These are phyloP conservation scores for Malacoctenus gilli DNA, from an alignment of 2,797 vertebrate genomes.

Conservation along the genomic window DNA sequence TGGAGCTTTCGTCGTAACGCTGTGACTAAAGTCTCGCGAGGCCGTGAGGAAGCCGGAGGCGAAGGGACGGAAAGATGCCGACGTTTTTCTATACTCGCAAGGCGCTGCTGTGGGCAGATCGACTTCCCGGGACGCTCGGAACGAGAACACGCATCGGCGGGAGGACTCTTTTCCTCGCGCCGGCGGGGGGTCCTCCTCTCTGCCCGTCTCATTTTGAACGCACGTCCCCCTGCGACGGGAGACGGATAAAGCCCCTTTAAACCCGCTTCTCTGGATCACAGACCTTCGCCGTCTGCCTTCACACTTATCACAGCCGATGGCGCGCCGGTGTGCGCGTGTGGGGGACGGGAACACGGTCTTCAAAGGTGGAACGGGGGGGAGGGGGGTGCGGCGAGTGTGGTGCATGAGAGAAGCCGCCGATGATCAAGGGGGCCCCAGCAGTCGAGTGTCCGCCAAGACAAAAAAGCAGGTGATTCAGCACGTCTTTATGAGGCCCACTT, in stretches of 20 bases:
- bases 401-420: too few species aligned
- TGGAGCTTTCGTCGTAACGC: too few species aligned
- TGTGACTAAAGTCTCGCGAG: too few species aligned
- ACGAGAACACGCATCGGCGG: conserved; percentile 40
- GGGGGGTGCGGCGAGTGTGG: conserved; percentile 40
- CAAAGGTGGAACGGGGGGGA: conserved; percentile 42
- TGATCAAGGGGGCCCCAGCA: too few species aligned
- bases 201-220: too few species aligned
- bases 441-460: conserved; percentile 43
- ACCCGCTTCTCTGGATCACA: conserved; percentile 42
- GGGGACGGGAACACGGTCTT: conserved; percentile 38
- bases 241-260: conserved; percentile 55
- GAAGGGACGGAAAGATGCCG: neutral
- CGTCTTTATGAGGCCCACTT: conserved; percentile 63
- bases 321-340: too few species aligned
- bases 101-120: too few species aligned
- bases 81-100: too few species aligned
- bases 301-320: too few species aligned
- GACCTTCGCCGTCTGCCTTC: conserved; percentile 34
- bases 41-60: too few species aligned
- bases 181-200: conserved; percentile 37
- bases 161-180: conserved; percentile 19
- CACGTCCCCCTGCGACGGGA: conserved; percentile 37
- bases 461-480: conserved; percentile 69
- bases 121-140: too few species aligned